phyloP scores from a whole-genome alignment of 2,797 vertebrate species.

The Leptodactylus fallax region DNA sequence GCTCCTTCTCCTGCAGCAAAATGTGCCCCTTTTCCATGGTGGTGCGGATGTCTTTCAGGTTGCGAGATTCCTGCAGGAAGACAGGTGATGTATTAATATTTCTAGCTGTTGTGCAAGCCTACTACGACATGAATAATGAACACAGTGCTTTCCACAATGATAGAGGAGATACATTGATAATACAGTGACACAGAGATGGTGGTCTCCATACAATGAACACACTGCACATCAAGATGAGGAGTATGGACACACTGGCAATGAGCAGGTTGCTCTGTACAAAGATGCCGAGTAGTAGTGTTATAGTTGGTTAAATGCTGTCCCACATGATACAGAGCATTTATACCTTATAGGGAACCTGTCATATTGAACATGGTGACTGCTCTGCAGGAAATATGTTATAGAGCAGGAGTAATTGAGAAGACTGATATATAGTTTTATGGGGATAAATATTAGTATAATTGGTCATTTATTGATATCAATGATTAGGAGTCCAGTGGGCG shows the following conservation, averaged over 20 bases:
- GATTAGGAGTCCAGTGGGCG: too few species aligned
- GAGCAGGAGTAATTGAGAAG: too few species aligned
- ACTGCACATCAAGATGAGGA: too few species aligned
- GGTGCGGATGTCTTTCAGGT: conserved; percentile 78
- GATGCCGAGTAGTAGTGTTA: too few species aligned
- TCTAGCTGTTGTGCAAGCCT: neutral
- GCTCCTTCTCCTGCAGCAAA: conserved; percentile 83
- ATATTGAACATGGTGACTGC: too few species aligned
- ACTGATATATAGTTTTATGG: too few species aligned
- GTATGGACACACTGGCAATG: neutral
- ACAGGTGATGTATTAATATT: neutral
- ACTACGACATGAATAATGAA: neutral
- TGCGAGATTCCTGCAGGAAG: conserved; percentile 78
- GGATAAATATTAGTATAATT: too few species aligned
- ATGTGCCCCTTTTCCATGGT: conserved; percentile 79
- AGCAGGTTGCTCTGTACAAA: too few species aligned
- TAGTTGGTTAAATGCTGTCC: neutral
- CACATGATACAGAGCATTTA: conserved; percentile 17
- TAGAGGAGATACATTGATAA: neutral
- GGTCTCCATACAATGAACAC: neutral
- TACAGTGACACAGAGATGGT: neutral
- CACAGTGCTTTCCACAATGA: neutral
- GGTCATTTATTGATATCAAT: too few species aligned
- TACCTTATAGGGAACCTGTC: neutral
- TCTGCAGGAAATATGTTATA: too few species aligned